A percentile compares a stretch with the other conserved stretches of the same genome.
Conservation (phyloP, 2,113 vertebrate genomes). For the Cryptotis parvus region DNA sequence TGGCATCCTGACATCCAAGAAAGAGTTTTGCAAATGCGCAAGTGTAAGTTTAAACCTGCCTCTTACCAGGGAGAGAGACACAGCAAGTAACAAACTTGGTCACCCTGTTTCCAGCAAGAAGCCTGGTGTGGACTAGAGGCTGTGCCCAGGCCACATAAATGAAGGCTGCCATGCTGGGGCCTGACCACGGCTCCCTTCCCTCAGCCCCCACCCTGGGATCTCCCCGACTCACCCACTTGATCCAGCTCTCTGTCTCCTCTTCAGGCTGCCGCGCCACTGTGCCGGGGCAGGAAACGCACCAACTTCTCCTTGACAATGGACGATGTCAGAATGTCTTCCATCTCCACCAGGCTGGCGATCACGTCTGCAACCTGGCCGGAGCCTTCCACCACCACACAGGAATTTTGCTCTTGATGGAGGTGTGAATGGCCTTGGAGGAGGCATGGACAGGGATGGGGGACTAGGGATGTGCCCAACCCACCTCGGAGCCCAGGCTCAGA, state of each 20-base stretch:
- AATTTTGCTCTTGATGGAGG: slow-evolving; percentile 89
- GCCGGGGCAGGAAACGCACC: slow-evolving; percentile 87
- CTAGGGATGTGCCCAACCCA: fast-evolving
- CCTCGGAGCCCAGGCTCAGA: fast-evolving
- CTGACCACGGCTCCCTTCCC: background rate
- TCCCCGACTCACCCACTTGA: slow-evolving; percentile 84
- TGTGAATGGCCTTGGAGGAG: slow-evolving; percentile 86
- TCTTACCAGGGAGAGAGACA: background rate
- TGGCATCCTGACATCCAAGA: background rate
- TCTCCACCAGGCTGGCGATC: slow-evolving; percentile 87
- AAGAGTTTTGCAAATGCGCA: no score
- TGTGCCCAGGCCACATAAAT: fast-evolving
- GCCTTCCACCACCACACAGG: slow-evolving; percentile 91
- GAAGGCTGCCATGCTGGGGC: no score
- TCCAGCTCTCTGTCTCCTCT: slow-evolving; percentile 89
- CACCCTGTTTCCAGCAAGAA: background rate
- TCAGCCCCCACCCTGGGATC: background rate
- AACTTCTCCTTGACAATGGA: slow-evolving; percentile 89
- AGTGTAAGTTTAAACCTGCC: no score
- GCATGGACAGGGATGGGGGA: background rate
- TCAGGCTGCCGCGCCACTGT: slow-evolving; percentile 88
- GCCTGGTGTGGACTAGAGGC: background rate
- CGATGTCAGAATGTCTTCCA: slow-evolving; percentile 84
- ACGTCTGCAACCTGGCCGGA: slow-evolving; percentile 89
- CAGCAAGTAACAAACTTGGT: fast-evolving